Conservation (phyloP, 2,888 invertebrate species). For the Eristalis intricaria region DNA sequence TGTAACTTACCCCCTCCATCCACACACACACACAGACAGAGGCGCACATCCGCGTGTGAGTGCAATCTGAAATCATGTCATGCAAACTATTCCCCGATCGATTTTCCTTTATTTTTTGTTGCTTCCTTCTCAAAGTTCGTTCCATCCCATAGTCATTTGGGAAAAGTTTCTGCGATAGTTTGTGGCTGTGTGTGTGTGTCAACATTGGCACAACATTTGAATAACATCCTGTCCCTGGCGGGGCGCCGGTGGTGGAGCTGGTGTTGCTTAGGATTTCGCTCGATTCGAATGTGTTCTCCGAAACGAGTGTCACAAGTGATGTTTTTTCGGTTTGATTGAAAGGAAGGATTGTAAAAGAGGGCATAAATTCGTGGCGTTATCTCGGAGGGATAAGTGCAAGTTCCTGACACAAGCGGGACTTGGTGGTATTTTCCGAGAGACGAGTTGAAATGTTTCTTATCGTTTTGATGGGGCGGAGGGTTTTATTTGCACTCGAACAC, state of each 20-base stretch:
- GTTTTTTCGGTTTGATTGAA: slow-evolving; percentile 62
- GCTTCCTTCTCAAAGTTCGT: background rate
- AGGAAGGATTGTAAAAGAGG: slow-evolving; percentile 41
- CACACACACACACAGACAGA: background rate
- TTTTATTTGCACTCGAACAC: background rate
- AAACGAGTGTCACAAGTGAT: slow-evolving; percentile 48
- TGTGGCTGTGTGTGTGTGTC: slow-evolving; percentile 61
- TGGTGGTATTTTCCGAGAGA: background rate
- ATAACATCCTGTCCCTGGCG: slow-evolving; percentile 65
- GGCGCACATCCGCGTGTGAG: background rate
- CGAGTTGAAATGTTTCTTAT: background rate
- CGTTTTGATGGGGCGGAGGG: background rate
- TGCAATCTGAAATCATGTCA: slow-evolving; percentile 50
- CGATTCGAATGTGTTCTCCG: slow-evolving; percentile 7
- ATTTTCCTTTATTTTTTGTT: slow-evolving; percentile 25
- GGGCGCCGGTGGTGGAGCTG: background rate
- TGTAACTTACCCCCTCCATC: slow-evolving; percentile 23
- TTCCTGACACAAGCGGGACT: background rate
- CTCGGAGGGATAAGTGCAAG: background rate
- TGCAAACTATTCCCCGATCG: slow-evolving; percentile 45
- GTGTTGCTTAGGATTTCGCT: background rate
- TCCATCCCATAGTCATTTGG: slow-evolving; percentile 15
- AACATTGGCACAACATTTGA: slow-evolving; percentile 67
- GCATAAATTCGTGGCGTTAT: background rate
- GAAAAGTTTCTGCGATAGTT: slow-evolving; percentile 52